phyloP scores from a whole-genome alignment of 2,113 vertebrate species.

The Oryzias curvinotus region DNA sequence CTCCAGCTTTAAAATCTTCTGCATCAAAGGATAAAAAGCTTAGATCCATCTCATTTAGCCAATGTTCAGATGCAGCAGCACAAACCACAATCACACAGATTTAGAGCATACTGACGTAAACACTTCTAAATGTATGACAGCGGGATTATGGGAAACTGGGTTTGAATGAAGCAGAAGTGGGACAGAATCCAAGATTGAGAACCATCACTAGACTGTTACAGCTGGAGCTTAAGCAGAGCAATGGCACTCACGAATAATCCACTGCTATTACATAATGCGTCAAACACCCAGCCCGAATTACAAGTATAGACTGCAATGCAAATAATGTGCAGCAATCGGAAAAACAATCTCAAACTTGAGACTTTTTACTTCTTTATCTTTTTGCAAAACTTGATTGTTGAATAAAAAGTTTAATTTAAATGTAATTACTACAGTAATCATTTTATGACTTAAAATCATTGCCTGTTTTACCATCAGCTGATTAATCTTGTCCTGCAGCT shows the following conservation, averaged over 20 bases:
- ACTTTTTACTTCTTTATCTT: too few relatives aligned
- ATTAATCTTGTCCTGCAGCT: conserved; percentile 75
- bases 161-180: conserved; percentile 63
- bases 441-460: background rate
- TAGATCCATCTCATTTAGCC: conserved; percentile 64
- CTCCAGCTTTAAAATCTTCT: conserved; percentile 52
- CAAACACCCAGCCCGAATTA: conserved; percentile 8
- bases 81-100: conserved; percentile 10
- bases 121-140: conserved; percentile 48
- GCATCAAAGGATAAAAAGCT: conserved; percentile 66
- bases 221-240: conserved; percentile 50
- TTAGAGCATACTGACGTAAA: conserved; percentile 38
- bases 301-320: background rate
- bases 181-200: conserved; percentile 55
- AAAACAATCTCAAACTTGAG: too few relatives aligned
- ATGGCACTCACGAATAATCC: conserved; percentile 48
- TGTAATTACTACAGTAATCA: too few relatives aligned
- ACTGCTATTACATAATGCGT: conserved; percentile 47
- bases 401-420: too few relatives aligned
- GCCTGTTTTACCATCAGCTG: conserved; percentile 76
- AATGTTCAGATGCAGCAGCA: conserved; percentile 46
- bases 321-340: too few relatives aligned
- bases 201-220: conserved; percentile 48
- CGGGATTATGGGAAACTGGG: conserved; percentile 67
- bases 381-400: too few relatives aligned